Conservation (phyloP, 1,140 invertebrate species). For the Acromyrmex echinatior region DNA sequence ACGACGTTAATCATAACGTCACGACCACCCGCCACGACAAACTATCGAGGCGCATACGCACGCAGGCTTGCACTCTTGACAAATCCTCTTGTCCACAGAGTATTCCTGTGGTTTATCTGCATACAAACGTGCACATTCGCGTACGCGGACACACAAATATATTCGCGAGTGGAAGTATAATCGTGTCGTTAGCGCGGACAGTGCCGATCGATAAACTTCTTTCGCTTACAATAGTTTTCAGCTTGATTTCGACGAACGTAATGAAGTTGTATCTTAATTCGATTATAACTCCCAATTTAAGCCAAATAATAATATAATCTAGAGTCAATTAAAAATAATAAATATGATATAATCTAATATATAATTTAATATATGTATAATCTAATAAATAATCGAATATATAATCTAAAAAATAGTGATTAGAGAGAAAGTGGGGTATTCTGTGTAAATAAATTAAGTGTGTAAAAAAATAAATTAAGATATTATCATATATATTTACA, state of each 20-base stretch:
- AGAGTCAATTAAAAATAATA: neutral
- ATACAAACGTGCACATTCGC: conserved; percentile 56
- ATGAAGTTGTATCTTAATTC: neutral
- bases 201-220: conserved; percentile 54
- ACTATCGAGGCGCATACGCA: conserved; percentile 73
- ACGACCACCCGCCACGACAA: conserved; percentile 69
- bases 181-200: conserved; percentile 33
- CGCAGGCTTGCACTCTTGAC: conserved; percentile 68
- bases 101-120: conserved; percentile 66
- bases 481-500: too few species aligned
- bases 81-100: conserved; percentile 74
- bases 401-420: too few species aligned
- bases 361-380: too few species aligned
- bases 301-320: neutral
- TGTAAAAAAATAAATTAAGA: too few species aligned
- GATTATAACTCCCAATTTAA: neutral
- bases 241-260: neutral
- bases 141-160: conserved; percentile 16
- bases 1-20: conserved; percentile 74
- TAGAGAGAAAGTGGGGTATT: too few species aligned
- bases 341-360: too few species aligned
- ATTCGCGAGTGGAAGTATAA: neutral
- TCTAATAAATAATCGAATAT: too few species aligned
- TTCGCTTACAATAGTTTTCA: neutral
- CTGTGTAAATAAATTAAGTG: too few species aligned